Evolutionary conservation across 2,797 vertebrate species (phyloP).

Genomic region (Oophaga sylvatica): DNA sequence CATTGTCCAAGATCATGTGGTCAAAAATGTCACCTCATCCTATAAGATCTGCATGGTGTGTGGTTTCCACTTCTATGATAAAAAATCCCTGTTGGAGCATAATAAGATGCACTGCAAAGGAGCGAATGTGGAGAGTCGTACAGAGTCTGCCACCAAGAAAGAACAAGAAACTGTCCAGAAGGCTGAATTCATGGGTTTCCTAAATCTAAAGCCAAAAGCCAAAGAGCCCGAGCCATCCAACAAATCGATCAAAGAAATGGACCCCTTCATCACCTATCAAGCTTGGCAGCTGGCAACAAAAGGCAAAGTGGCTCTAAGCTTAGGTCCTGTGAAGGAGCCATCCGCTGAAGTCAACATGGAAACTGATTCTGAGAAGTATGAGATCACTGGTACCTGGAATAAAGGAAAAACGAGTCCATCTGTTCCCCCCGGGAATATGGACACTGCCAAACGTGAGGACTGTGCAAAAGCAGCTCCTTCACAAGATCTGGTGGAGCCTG

Average conservation of each 20-base stretch:
- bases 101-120: slow-evolving; percentile 89
- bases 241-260: slow-evolving; percentile 87
- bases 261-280: slow-evolving; percentile 95
- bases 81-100: slow-evolving; percentile 87
- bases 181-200: slow-evolving; percentile 77
- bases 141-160: slow-evolving; percentile 61
- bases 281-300: slow-evolving; percentile 97
- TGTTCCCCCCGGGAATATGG: slow-evolving; percentile 72
- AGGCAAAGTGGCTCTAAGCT: slow-evolving; percentile 88
- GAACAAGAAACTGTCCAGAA: slow-evolving; percentile 63
- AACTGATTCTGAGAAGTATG: slow-evolving; percentile 93
- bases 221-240: slow-evolving; percentile 70
- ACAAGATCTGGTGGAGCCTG: slow-evolving; percentile 68
- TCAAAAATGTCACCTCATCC: slow-evolving; percentile 74
- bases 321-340: slow-evolving; percentile 82
- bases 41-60: slow-evolving; percentile 97
- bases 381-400: slow-evolving; percentile 80
- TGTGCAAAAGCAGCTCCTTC: slow-evolving; percentile 62
- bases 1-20: slow-evolving; percentile 76
- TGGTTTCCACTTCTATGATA: slow-evolving; percentile 91
- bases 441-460: slow-evolving; percentile 71
- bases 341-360: slow-evolving; percentile 87
- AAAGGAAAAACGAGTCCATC: slow-evolving; percentile 74
- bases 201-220: slow-evolving; percentile 73
- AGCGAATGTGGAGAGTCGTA: neutral